A percentile compares a stretch with the other conserved stretches of the same genome.
Conservation (phyloP, 2,113 vertebrate genomes). For the Rhea americana region DNA sequence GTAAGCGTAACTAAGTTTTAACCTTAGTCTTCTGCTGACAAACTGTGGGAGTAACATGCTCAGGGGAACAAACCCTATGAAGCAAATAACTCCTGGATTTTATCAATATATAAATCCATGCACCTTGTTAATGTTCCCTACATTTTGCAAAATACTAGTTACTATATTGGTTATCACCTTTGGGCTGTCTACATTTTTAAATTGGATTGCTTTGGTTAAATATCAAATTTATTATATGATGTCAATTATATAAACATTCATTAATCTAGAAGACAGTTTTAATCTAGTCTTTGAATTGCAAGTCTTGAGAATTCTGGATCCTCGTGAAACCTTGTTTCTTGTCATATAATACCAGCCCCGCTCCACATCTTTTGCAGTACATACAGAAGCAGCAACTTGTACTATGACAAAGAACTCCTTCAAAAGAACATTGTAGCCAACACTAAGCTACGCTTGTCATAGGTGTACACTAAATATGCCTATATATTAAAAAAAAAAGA, state of each 20-base stretch:
- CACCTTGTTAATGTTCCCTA: not conserved
- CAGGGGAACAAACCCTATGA: not conserved
- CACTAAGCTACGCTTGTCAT: not conserved
- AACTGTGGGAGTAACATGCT: not conserved
- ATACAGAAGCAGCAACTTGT: not conserved
- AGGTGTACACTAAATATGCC: not conserved
- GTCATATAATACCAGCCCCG: fast-evolving
- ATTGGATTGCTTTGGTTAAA: not conserved
- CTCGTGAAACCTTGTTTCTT: not conserved
- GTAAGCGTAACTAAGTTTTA: not conserved
- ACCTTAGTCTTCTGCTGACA: not conserved
- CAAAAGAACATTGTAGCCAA: not conserved
- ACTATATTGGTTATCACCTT: not conserved
- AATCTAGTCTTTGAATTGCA: not conserved
- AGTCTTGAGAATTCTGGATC: not conserved
- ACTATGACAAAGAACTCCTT: not conserved
- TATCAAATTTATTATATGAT: not conserved
- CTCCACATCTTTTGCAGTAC: not conserved
- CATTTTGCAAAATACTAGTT: not conserved
- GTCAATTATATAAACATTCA: not conserved
- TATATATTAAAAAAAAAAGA: not conserved
- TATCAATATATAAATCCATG: not conserved
- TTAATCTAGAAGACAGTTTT: not conserved
- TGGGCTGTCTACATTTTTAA: not conserved
- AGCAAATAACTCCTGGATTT: not conserved